Evolutionary conservation across 2,113 vertebrate species (phyloP), one percentile per base, ranked within the genome.

Genomic region (Caretta caretta): DNA sequence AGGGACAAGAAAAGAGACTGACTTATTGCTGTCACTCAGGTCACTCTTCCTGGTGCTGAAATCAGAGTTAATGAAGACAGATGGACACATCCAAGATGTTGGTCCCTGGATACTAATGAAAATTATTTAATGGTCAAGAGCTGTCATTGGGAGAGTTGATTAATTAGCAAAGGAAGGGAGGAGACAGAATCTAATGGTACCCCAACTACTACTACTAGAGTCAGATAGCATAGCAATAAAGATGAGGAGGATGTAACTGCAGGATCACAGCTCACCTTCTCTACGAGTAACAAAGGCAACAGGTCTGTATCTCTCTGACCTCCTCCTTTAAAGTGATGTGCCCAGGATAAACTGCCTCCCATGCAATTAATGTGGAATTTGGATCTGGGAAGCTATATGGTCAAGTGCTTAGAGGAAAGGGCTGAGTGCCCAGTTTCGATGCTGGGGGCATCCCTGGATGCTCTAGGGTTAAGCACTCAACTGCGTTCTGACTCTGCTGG

Each of bases 51-150:
- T 83, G 29, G 12, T 50, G 80, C 25, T 90, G 80, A 90, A 95
- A 91, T 88, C 76, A 92, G 84, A 93, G 49, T 82, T 97, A 97
- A 97, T 92, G 87, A 97, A 97, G 95, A 98, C 24, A 83, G 96
- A 98, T 95, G 76, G 87, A 78, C 83, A 89, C 94, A 85, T 92
- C 95, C 94, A 80, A 56, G 89, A 91, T 54, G 79, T 59, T 93
- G 90, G 86, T 88, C 93, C 90, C 91, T 92, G 88, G 93, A 84
- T 93, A 90, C 85, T 94, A 92, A 97, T 94, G 84, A 96, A 97
- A 91, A 92, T 92, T 95, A 95, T 89, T 97, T 97, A 97, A 96
- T 92, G 95, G 94, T 96, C 96, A 97, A 92, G 87, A 87, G 76
- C 89, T 96, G 93, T 92, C 96, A 90, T 1, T 0, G 51, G 62